Evolutionary conservation across 2,797 vertebrate genomes (phyloP).

Genomic region (Stomatorhinus walkeri): DNA sequence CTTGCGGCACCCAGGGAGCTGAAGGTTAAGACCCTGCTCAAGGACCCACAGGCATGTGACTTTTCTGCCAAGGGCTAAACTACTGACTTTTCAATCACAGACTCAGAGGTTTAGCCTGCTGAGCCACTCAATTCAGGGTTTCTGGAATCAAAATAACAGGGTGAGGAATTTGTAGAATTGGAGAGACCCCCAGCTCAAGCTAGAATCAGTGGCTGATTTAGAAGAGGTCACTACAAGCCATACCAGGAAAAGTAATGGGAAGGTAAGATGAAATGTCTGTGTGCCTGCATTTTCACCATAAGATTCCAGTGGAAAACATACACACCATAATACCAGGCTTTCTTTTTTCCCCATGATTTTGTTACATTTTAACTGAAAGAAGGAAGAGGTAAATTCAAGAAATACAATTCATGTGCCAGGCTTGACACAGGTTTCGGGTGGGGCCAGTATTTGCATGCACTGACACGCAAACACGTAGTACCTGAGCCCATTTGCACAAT

Average conservation of each 20-base stretch:
- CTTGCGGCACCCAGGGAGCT: background rate
- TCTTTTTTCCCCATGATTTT: background rate
- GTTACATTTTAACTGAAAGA: background rate
- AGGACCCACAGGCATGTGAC: background rate
- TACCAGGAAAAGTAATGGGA: background rate
- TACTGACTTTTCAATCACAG: background rate
- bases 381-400: background rate
- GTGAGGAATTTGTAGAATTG: background rate
- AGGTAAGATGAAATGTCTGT: background rate
- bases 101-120: background rate
- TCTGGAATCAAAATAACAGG: background rate
- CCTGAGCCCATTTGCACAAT: background rate
- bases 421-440: conserved; percentile 18
- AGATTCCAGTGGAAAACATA: background rate
- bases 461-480: background rate
- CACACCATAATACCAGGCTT: background rate
- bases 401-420: background rate
- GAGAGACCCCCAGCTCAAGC: background rate
- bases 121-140: background rate
- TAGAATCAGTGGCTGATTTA: background rate
- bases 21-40: background rate
- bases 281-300: background rate
- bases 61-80: background rate
- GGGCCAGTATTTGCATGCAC: background rate
- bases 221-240: background rate